Evolutionary conservation across 2,113 vertebrate species (phyloP), one percentile per base, ranked within the genome.

Genomic region (Onychorhynchus coronatus): DNA sequence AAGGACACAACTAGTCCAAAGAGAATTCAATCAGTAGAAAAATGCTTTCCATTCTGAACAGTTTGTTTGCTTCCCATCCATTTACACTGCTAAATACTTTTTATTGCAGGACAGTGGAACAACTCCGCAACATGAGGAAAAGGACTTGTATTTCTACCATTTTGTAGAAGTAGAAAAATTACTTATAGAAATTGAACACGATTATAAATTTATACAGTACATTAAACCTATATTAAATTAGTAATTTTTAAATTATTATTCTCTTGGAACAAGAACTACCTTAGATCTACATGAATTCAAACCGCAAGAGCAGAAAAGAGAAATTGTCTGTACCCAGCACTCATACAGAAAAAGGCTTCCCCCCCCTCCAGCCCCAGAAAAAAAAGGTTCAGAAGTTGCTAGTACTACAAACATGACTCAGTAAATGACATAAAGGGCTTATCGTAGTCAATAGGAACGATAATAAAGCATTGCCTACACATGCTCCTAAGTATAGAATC

Each of bases 311-410:
- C 41, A 86, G 19, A 56, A 76, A 63, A 86, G 18, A 80, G 7
- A 71, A 91, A 65, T 58, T 56, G 7, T 62, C 59, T 46, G 28
- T 39, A 62, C 20, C 23, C 20, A 58, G 55, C 13, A 58, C 46
- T 58, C 41, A 70, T 42, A 70, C 12, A 84, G n/a, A 46, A 66
- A 68, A 61, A 5, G 1, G 3, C 14, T 31, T 62, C 7, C 5
- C 8, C 7, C 1, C 37, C 11, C 56, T 27, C 8, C 16, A 75
- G 16, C 9, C 5, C 9, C n/a, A 66, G 55, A 14, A 67, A 82
- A 58, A 23, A 61, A 74, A 42, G 31, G 68, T 81, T 88, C 82
- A 89, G 66, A 89, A 93, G 35, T 82, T 88, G 56, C 74, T 14
- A 52, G 83, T 41, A 24, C 20, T 81, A 50, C 55, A 75, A 84